Evolutionary conservation across 2,113 vertebrate genomes (phyloP), one percentile per base, ranked within the genome.

Genomic region (Chaenocephalus aceratus): DNA sequence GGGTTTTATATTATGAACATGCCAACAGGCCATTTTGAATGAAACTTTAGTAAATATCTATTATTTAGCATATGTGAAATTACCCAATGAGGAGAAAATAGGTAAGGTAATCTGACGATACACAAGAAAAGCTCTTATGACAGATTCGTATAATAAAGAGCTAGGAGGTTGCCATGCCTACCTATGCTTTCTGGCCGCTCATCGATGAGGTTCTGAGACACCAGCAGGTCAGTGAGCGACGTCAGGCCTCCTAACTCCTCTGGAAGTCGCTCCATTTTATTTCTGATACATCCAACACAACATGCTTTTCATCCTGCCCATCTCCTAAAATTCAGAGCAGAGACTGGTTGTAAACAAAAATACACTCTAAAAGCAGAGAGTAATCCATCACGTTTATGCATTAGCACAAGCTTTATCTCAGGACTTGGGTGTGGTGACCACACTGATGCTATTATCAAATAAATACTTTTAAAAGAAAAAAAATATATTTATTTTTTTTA

Each of bases 241-340:
- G 89, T 80, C 89, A 99, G 92, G 81, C 96, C 94, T 51, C 96
- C 96, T 74, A 99, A 92, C 91, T 98, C 97, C 85, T 98, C 96
- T 46, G 98, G 98, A 87, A 99, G 97, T 83, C 89, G 95, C 91
- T 97, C 98, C 91, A 99, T 89, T 91, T 97, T 97, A 93, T 99
- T 99, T 99, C 97, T 5, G 98, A 99, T 71, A 99, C 95, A 92
- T 99, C 98, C 90, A 99, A 93, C 97, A 99, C 67, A 98, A 89
- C 85, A 99, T 94, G 94, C 92, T 99, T 92, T 96, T 97, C 95
- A 99, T 96, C 77, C 92, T 96, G 90, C 98, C 97, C 84, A 99
- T 94, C 91, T 98, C 97, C 98, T 99, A 67, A 0, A 78, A 61
- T 75, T 64, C 49, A 71, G 48, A 81, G 70, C 7, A 87, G 44